Base-by-base conservation (phyloP, 2,797 vertebrate species). In the Sebastes kiyomatsui region DNA sequence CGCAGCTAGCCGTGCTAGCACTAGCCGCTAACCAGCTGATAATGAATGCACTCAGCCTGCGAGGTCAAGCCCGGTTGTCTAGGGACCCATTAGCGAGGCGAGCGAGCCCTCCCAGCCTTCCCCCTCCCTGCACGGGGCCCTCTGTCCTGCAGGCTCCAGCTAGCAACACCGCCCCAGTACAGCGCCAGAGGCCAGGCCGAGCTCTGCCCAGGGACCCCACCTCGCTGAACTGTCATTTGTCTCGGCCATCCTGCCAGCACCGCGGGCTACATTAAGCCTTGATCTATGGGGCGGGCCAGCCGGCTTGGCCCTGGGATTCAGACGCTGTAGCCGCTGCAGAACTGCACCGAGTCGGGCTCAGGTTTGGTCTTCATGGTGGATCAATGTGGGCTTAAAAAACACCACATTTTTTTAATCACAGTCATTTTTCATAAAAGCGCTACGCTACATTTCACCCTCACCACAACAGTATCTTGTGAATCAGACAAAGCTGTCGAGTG, bases 11-110 rank as follows among this genome's bases (percentile, higher is more conserved):
- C 22, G 2, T 13, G 7, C 83, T 82, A 82, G 58, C 68, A 4
- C 49, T 81, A 83, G 72, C 85, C 54, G 74, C 88, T 92, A 92
- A 92, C 91, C 90, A 90, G 87, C 90, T 84, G 78, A 73, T 94
- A 95, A 96, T 95, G 87, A 93, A 95, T 94, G 90, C 89, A 55
- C 83, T 16, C 72, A 91, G 83, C 92, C 93, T 75, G 85, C 52
- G 77, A 91, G 93, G 95, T 95, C 94, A 95, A 88, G 80, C 84
- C 83, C 54, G 84, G 79, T 79, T 81, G 91, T 93, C 95, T 90
- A 68, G 93, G 94, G 95, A 95, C 89, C 94, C 92, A 94, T 96
- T 96, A 95, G 92, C 66, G 73, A 88, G 82, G 86, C 79, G 30
- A 79, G 88, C 25, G 14, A 89, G 86, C 87, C 87, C 82, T 85